These are phyloP conservation scores for Rhagium mordax DNA, from an alignment of 2,888 invertebrate genomes.

Conservation along the genomic window DNA sequence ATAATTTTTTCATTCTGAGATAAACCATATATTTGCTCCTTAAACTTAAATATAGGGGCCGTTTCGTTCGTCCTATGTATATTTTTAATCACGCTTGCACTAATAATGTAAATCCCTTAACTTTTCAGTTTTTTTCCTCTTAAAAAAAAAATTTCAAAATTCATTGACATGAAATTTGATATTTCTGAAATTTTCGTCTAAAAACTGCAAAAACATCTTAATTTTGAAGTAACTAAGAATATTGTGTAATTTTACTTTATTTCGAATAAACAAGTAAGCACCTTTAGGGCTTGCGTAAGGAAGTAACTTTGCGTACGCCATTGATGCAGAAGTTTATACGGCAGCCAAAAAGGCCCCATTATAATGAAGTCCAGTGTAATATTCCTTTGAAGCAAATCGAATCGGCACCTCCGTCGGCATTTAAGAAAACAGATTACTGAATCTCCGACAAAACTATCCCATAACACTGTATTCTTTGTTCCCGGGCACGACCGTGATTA, in stretches of 20 bases:
- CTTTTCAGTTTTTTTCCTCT: no score
- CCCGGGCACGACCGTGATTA: slow-evolving; percentile 42
- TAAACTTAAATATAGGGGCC: no score
- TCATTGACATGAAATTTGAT: no score
- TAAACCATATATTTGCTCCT: no score
- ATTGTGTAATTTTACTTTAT: not conserved
- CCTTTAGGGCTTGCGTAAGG: not conserved
- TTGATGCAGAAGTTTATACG: not conserved
- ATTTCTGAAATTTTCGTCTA: no score
- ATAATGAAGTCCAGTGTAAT: slow-evolving; percentile 42
- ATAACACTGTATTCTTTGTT: slow-evolving; percentile 41
- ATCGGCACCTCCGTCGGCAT: slow-evolving; percentile 48
- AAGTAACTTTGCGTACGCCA: not conserved
- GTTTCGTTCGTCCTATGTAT: no score
- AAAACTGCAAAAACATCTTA: no score
- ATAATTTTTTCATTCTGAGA: no score
- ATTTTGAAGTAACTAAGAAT: no score
- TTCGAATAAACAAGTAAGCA: not conserved
- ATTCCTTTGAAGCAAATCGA: slow-evolving; percentile 46
- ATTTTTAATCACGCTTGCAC: no score
- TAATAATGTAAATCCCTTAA: no score
- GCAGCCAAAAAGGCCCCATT: slow-evolving; percentile 19
- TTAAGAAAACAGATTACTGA: slow-evolving; percentile 40
- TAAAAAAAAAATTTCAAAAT: no score
- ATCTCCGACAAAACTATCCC: slow-evolving; percentile 37